Conservation (phyloP, 1,140 invertebrate species). For the Drosophila orena region DNA sequence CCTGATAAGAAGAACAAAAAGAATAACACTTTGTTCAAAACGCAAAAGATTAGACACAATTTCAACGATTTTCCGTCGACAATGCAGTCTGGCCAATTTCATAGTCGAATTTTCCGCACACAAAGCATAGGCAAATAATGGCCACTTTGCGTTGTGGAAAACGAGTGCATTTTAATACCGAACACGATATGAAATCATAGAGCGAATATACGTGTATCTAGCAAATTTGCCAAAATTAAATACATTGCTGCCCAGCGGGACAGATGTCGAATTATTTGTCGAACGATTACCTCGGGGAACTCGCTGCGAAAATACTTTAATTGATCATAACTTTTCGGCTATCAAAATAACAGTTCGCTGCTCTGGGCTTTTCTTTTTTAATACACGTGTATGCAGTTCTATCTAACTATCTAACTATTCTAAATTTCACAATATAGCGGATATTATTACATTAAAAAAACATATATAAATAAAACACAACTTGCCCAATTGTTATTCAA, state of each 20-base stretch:
- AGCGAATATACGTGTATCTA: constrained; percentile 2
- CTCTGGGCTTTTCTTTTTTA: background rate
- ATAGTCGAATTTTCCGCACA: constrained; percentile 1
- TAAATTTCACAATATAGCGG: too few species aligned
- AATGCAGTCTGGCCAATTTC: constrained; percentile 17
- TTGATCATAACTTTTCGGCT: constrained; percentile 9
- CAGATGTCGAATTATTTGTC: background rate
- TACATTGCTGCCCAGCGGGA: constrained; percentile 22
- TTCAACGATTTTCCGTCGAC: constrained; percentile 16
- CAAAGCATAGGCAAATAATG: constrained; percentile 37
- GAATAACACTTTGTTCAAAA: background rate
- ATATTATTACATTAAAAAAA: too few species aligned
- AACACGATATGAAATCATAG: constrained; percentile 34
- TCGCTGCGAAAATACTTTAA: constrained; percentile 5
- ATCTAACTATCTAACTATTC: too few species aligned
- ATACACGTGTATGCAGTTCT: too few species aligned
- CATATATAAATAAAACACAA: too few species aligned
- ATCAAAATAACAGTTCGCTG: background rate
- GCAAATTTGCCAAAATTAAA: constrained; percentile 22
- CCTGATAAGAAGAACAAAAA: constrained; percentile 7
- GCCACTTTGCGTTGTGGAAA: background rate
- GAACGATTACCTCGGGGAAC: constrained; percentile 17
- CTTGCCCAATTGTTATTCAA: too few species aligned
- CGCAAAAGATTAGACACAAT: constrained; percentile 14
- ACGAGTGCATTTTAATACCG: constrained; percentile 18